Base-by-base conservation (phyloP, 2,113 vertebrate genomes). In the Onychorhynchus coronatus region DNA sequence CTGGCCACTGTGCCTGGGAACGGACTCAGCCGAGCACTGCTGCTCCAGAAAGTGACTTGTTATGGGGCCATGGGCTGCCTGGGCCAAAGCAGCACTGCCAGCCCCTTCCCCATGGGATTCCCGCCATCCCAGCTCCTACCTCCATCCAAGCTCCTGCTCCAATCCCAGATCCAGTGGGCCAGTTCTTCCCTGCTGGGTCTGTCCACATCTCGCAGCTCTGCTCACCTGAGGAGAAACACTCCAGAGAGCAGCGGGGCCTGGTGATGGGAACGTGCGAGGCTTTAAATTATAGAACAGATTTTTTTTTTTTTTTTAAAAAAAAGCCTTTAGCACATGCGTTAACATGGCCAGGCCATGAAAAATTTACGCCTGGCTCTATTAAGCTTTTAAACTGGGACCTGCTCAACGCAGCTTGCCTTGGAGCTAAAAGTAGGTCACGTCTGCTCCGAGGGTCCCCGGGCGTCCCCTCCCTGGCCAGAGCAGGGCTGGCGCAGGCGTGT, bases 251-350 rank as follows among this genome's bases (percentile, higher is more conserved):
- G 49, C 4, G 1, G 9, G 87, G 8, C 80, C 12, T 3, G 19
- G 31, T 3, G 13, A 41, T 33, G 71, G 63, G 19, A 84, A 50
- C 0, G 11, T 83, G 81, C 7, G 7, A 87, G 65, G 72, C 62
- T 97, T 89, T 97, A 88, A 97, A 97, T 97, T 97, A 97, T 97
- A 85, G 50, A 97, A 75, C 70, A 97, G 93, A 42, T 14, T 20
- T 78, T 78, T 41, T 41, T 41, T 37, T 31, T 31, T 65, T 46
- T 23, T 31, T 35, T 61, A 35, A 12, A 15, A 6, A 23, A 74
- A 61, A 95, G 65, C 93, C 94, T 96, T 95, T 86, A 92, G 80
- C 63, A 72, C 89, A 88, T 22, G 94, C 97, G 95, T 97, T 95
- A 95, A 91, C 95, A 89, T 61, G 89, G 87, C 49, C 39, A 52